Evolutionary conservation across 2,113 vertebrate species (phyloP).

Genomic region (Chloebia gouldiae): DNA sequence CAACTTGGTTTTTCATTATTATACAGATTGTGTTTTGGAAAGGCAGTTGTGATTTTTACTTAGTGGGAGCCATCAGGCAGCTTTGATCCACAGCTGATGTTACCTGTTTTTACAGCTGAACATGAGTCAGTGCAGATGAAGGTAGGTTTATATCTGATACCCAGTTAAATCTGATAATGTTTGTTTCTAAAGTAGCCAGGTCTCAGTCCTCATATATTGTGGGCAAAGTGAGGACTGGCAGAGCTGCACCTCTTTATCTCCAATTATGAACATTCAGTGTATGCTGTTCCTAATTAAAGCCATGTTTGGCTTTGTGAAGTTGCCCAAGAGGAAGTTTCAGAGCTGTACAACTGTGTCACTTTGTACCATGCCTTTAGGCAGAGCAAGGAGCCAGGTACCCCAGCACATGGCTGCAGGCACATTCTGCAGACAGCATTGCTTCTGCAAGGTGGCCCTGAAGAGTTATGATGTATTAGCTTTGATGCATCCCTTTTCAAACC

Average conservation of each 20-base stretch:
- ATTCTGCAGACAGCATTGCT: not conserved
- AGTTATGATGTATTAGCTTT: fast-evolving
- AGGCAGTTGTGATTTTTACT: not conserved
- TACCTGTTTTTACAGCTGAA: not conserved
- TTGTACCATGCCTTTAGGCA: not conserved
- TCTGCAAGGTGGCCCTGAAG: not conserved
- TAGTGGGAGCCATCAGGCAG: not conserved
- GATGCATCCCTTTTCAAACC: not conserved
- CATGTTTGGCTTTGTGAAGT: not conserved
- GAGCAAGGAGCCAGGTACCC: not conserved
- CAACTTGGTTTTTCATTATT: not conserved
- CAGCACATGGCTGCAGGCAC: not conserved
- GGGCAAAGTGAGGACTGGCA: not conserved
- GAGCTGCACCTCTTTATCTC: not conserved
- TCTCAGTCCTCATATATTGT: not conserved
- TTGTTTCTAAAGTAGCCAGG: not conserved
- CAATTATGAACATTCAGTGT: not conserved
- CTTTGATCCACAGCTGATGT: not conserved
- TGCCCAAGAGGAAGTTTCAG: not conserved
- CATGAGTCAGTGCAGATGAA: not conserved
- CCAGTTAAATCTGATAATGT: not conserved
- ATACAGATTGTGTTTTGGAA: not conserved
- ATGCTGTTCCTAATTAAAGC: not conserved
- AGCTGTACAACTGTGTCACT: not conserved
- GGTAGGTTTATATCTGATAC: not conserved